Evolutionary conservation across 92 coral and sea anemone species (phyloP).

Genomic region (Actinernus sp.): DNA sequence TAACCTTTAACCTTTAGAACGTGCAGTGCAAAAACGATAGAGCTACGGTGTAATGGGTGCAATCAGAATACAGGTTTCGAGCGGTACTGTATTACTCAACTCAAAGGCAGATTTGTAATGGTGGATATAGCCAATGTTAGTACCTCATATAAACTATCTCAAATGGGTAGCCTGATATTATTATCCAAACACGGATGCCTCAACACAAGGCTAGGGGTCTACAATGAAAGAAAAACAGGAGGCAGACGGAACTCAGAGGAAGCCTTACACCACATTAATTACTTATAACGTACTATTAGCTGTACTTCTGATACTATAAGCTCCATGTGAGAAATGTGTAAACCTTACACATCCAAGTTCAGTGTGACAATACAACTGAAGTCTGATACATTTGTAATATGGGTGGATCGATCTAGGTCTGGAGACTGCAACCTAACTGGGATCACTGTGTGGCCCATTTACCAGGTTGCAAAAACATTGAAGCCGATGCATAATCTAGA

Average conservation of each 20-base stretch:
- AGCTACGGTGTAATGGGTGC: no score
- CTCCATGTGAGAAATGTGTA: slow-evolving; percentile 25
- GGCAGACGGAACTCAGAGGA: slow-evolving; percentile 54
- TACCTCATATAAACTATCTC: no score
- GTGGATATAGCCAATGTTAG: slow-evolving; percentile 23
- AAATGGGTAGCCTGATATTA: slow-evolving; percentile 50
- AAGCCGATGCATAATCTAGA: slow-evolving; percentile 55
- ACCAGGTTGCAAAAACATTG: slow-evolving; percentile 56
- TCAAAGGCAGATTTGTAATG: slow-evolving; percentile 33
- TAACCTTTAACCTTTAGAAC: no score
- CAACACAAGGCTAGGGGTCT: slow-evolving; percentile 50
- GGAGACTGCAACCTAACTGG: slow-evolving; percentile 35
- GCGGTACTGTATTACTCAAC: no score
- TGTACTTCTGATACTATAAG: slow-evolving; percentile 43
- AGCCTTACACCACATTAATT: slow-evolving; percentile 51
- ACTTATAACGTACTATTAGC: slow-evolving; percentile 61
- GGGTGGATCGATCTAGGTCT: slow-evolving; percentile 64
- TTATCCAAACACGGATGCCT: slow-evolving; percentile 63
- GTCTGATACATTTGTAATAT: slow-evolving; percentile 61
- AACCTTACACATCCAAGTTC: slow-evolving; percentile 51
- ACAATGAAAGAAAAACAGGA: slow-evolving; percentile 38
- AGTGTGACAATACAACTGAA: slow-evolving; percentile 69
- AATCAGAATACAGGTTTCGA: no score
- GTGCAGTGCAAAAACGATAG: no score
- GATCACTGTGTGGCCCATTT: slow-evolving; percentile 56